Conservation (phyloP, 2,113 vertebrate species). For the Hemibagrus wyckioides region DNA sequence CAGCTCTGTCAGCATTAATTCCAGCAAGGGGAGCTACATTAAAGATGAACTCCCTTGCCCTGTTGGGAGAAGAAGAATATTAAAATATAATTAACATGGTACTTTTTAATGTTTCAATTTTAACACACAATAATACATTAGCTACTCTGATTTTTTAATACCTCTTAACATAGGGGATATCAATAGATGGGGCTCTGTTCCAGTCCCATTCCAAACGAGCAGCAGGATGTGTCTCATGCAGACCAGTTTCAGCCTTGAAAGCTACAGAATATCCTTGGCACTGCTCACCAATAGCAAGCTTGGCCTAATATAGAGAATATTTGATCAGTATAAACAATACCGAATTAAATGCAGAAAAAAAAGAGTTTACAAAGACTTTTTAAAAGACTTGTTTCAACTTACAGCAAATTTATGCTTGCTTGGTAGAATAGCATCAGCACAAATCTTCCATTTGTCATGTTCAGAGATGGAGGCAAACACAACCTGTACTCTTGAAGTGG, state of each 20-base stretch:
- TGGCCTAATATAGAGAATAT: constrained; percentile 57
- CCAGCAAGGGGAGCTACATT: constrained; percentile 57
- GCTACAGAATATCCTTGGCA: constrained; percentile 69
- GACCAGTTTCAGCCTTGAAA: constrained; percentile 63
- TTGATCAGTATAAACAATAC: not conserved
- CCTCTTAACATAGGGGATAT: constrained; percentile 61
- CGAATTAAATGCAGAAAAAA: not conserved
- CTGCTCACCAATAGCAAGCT: constrained; percentile 70
- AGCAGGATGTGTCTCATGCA: constrained; percentile 64
- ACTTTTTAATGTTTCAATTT: not conserved
- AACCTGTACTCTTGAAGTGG: constrained; percentile 69
- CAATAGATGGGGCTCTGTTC: constrained; percentile 63
- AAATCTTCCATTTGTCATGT: constrained; percentile 75
- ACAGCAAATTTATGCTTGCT: constrained; percentile 78
- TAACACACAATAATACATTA: not conserved
- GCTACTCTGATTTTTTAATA: constrained; percentile 58
- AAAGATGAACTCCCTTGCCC: constrained; percentile 64
- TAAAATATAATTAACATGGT: not conserved
- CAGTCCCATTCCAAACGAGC: constrained; percentile 70
- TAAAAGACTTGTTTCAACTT: constrained; percentile 46
- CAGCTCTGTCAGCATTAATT: constrained; percentile 55
- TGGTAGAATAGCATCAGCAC: constrained; percentile 72
- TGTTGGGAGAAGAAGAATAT: constrained; percentile 53
- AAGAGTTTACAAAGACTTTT: not conserved
- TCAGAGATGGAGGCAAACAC: constrained; percentile 71